Conservation (phyloP, 1,140 invertebrate species). For the Metaphire vulgaris region DNA sequence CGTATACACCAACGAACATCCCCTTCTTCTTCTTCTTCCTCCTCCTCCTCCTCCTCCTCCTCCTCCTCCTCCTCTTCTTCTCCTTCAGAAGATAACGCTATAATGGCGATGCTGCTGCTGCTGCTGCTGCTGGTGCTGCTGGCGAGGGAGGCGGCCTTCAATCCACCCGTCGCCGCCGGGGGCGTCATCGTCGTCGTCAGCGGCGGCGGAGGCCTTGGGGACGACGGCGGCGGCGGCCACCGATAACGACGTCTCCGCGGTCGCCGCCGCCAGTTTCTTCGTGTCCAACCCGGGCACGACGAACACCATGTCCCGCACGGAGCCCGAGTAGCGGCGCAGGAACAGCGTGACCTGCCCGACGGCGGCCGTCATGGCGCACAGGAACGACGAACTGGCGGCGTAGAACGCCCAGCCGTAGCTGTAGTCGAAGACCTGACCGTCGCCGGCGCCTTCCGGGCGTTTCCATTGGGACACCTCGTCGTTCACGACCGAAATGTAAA, state of each 20-base stretch:
- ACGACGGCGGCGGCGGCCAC: neutral
- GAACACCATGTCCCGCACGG: slow-evolving; percentile 19
- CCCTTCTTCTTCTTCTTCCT: too few species aligned
- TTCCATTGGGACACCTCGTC: slow-evolving; percentile 40
- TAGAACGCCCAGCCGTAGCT: slow-evolving; percentile 43
- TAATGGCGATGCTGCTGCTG: too few species aligned
- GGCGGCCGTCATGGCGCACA: slow-evolving; percentile 36
- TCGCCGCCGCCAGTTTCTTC: neutral
- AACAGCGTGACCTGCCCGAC: slow-evolving; percentile 37
- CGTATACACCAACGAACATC: too few species aligned
- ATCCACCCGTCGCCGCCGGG: too few species aligned
- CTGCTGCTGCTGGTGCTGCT: too few species aligned
- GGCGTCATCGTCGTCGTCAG: too few species aligned
- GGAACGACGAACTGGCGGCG: slow-evolving; percentile 37
- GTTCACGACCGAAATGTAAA: slow-evolving; percentile 44
- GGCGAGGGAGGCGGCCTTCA: too few species aligned
- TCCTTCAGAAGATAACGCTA: too few species aligned
- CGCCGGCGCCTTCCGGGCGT: slow-evolving; percentile 30
- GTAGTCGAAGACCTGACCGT: slow-evolving; percentile 34
- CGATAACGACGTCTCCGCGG: neutral
- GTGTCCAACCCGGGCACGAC: slow-evolving; percentile 21
- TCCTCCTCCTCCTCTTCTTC: too few species aligned
- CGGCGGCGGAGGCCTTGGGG: too few species aligned
- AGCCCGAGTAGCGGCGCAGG: slow-evolving; percentile 33
- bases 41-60: too few species aligned